Conservation (phyloP, 2,113 vertebrate genomes). For the Myotis lucifugus region DNA sequence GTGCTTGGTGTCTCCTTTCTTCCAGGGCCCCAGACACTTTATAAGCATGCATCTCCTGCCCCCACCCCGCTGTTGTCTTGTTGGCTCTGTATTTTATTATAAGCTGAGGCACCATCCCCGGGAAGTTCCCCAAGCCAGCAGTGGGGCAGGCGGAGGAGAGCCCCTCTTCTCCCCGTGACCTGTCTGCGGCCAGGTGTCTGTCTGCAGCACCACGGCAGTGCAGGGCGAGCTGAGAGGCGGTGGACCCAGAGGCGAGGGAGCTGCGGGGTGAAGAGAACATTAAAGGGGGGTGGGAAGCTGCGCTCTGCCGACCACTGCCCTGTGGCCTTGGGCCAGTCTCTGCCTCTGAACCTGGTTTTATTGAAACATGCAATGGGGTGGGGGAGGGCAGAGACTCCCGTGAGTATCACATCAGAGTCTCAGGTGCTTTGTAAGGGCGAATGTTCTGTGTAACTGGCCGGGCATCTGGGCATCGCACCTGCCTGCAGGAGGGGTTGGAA, state of each 20-base stretch:
- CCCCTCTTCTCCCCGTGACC: background rate
- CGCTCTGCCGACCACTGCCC: rapidly evolving
- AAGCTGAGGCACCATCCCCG: slow-evolving; percentile 28
- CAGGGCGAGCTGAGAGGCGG: too few relatives aligned
- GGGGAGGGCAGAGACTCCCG: background rate
- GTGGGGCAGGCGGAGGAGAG: background rate
- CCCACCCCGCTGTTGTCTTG: slow-evolving; percentile 55
- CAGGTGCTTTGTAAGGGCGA: background rate
- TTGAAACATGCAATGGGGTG: background rate
- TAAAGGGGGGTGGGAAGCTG: background rate
- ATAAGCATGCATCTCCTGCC: slow-evolving; percentile 77
- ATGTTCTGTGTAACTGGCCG: background rate
- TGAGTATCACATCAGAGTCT: background rate
- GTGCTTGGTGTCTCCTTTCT: slow-evolving; percentile 75
- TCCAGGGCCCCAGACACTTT: slow-evolving; percentile 81
- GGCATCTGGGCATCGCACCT: background rate
- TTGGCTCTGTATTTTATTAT: slow-evolving; percentile 61
- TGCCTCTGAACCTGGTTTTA: background rate
- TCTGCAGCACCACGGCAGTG: background rate
- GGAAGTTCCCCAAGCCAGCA: slow-evolving; percentile 38
- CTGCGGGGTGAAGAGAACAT: too few relatives aligned
- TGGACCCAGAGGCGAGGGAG: background rate
- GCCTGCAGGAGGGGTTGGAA: rapidly evolving
- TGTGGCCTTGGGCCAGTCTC: background rate
- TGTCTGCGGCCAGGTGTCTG: background rate